Evolutionary conservation across 2,113 vertebrate species (phyloP), one percentile per base, ranked within the genome.

Genomic region (Bubo bubo): DNA sequence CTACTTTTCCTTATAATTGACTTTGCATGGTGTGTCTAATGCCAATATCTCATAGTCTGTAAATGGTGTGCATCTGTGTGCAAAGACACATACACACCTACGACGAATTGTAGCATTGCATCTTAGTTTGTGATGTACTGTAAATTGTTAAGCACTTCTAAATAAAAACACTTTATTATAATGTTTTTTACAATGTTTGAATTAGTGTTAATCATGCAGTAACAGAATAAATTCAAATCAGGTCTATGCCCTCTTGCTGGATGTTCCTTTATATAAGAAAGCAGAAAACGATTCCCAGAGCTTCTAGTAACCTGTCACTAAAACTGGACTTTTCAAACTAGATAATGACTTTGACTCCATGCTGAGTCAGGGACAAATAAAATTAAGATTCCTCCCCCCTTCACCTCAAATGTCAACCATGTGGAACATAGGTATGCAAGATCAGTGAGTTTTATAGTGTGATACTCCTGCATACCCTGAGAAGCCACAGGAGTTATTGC

Each of bases 301-400:
- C 91, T 80, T 59, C 74, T 70, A 47, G 71, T 50, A 66, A 70
- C 23, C 74, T 96, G 93, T 88, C 83, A 76, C 81, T 86, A 67
- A 90, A 92, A 37, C 22, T 0, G 2, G 66, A 60, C 35, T 2
- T 84, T 79, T 80, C 73, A 56, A 92, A 60, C 71, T 67, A 35
- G 24, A 30, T 82, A 87, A 95, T 87, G 91, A 95, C 96, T 96
- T 95, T 90, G 93, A 93, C 93, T 94, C 74, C 94, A 91, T 55
- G 86, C 83, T 93, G 90, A 95, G 89, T 89, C 91, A 95, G 91
- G 94, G 91, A 94, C 89, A 96, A 87, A 95, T 56, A 87, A 91
- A 95, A 92, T 95, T 72, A 97, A 97, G 96, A 93, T 95, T 94
- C 80, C 47, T 87, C 23, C 68, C 53, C 60, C 34, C 68, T 74